Conservation (phyloP, 2,797 vertebrate species). For the Brachyalestes nurse region DNA sequence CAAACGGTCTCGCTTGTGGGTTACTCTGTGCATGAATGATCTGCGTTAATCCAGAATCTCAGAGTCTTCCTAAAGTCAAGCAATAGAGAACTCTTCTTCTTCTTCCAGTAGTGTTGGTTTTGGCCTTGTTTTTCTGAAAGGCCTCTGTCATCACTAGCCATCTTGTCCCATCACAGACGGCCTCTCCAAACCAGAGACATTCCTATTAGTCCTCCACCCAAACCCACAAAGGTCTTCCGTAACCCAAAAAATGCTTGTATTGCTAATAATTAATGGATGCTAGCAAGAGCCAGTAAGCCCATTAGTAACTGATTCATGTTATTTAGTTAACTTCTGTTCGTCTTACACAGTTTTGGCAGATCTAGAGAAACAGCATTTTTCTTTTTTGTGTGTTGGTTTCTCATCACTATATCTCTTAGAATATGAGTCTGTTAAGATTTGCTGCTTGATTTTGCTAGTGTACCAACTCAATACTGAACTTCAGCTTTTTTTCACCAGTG, state of each 20-base stretch:
- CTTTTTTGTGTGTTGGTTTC: no score
- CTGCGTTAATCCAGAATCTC: constrained; percentile 35
- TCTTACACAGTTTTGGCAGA: no score
- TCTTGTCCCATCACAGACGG: background rate
- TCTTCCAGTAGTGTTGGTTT: constrained; percentile 3
- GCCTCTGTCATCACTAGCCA: background rate
- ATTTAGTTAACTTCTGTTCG: no score
- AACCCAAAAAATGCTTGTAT: background rate
- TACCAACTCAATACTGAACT: no score
- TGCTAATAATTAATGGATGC: constrained; percentile 6
- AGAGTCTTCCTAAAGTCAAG: constrained; percentile 33
- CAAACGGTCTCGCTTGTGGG: constrained; percentile 25
- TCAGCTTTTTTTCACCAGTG: no score
- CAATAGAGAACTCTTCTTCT: background rate
- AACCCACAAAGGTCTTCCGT: background rate
- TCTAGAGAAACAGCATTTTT: no score
- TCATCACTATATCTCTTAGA: no score
- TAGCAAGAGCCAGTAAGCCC: background rate
- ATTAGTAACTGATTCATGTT: no score
- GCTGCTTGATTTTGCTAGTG: no score
- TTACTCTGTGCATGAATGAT: constrained; percentile 35
- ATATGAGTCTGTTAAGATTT: no score
- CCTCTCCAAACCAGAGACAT: background rate
- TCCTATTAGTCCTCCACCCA: constrained; percentile 12
- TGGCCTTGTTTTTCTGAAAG: background rate